Evolutionary conservation across 2,888 invertebrate genomes (phyloP).

Genomic region (Campaea margaritaria): DNA sequence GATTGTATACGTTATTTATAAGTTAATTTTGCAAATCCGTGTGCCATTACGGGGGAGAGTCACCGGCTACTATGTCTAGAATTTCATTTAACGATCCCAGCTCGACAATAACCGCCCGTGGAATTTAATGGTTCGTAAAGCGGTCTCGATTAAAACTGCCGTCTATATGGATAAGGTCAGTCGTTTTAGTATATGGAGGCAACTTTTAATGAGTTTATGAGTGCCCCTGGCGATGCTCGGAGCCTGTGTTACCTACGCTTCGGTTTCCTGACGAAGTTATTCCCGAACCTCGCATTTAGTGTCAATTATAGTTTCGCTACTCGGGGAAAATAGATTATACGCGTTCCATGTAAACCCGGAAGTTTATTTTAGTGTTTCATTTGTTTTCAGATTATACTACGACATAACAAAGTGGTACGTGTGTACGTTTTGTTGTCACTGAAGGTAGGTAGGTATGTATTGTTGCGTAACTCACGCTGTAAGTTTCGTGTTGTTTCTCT

Average conservation of each 20-base stretch:
- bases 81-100: conserved; percentile 78
- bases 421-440: not conserved
- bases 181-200: conserved; percentile 72
- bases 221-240: conserved; percentile 54
- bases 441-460: conserved; percentile 18
- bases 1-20: conserved; percentile 42
- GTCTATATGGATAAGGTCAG: conserved; percentile 74
- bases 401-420: no score
- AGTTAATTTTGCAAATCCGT: conserved; percentile 55
- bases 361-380: conserved; percentile 7
- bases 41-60: conserved; percentile 48
- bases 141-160: conserved; percentile 80
- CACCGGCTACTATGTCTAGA: conserved; percentile 62
- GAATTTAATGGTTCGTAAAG: conserved; percentile 78
- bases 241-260: conserved; percentile 49
- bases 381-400: not conserved
- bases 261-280: conserved; percentile 50
- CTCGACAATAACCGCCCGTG: conserved; percentile 76
- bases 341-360: conserved; percentile 5
- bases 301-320: conserved; percentile 50
- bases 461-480: conserved; percentile 27
- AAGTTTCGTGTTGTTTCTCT: conserved; percentile 57
- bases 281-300: conserved; percentile 58
- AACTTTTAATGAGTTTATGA: conserved; percentile 83
- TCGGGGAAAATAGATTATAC: conserved; percentile 31